Evolutionary conservation across 2,888 invertebrate species (phyloP).

Genomic region (Sipunculus nudus): DNA sequence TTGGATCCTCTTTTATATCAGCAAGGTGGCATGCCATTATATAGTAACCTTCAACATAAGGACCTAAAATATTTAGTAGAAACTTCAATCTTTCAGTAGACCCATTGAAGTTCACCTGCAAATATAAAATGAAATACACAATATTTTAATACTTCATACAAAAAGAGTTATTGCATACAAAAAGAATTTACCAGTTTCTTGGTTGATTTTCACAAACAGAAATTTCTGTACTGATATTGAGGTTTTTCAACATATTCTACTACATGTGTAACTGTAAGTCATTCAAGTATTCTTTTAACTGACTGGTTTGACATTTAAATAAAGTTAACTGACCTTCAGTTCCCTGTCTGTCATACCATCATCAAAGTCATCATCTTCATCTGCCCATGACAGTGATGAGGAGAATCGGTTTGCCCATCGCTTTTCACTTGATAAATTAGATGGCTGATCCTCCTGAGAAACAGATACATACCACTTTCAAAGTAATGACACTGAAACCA

Average conservation of each 20-base stretch:
- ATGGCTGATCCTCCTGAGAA: neutral
- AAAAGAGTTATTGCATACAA: too few relatives aligned
- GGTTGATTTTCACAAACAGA: too few relatives aligned
- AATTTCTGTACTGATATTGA: too few relatives aligned
- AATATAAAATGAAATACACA: neutral
- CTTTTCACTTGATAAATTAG: neutral
- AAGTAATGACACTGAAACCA: too few relatives aligned
- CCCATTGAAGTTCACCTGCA: neutral
- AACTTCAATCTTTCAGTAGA: slow-evolving; percentile 13
- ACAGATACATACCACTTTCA: too few relatives aligned
- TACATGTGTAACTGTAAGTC: too few relatives aligned
- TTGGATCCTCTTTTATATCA: too few relatives aligned
- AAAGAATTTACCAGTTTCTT: too few relatives aligned
- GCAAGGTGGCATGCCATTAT: slow-evolving; percentile 20
- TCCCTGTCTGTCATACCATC: slow-evolving; percentile 2
- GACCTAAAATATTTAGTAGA: slow-evolving; percentile 20
- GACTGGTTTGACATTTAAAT: neutral
- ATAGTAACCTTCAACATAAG: slow-evolving; percentile 37
- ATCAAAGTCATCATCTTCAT: slow-evolving; percentile 13
- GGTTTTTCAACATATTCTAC: too few relatives aligned
- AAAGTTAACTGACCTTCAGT: neutral
- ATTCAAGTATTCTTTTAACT: too few relatives aligned
- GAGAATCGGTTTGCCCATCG: slow-evolving; percentile 7
- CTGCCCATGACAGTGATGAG: slow-evolving; percentile 4
- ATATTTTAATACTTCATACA: too few relatives aligned